Evolutionary conservation across 2,113 vertebrate species (phyloP), one percentile per base, ranked within the genome.

Genomic region (Cairina moschata): DNA sequence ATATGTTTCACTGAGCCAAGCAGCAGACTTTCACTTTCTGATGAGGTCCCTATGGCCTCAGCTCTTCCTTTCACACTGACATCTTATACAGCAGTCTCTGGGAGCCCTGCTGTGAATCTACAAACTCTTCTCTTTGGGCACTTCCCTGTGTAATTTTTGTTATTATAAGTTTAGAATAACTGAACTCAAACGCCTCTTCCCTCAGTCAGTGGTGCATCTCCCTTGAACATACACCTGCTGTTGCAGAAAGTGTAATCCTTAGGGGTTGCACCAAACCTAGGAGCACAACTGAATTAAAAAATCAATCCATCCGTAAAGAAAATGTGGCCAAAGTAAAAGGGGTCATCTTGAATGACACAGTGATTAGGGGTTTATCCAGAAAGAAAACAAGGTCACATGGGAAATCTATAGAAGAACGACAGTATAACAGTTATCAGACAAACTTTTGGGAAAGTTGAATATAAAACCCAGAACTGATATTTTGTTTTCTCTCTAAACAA

Each of bases 1-100:
- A 86, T 44, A 88, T 68, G 86, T 95, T 96, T 93, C 82, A 82
- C 68, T 94, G 83, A 95, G 76, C 65, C 59, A 52, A 42, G 82
- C 81, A 77, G 28, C 69, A 94, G 52, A 75, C 80, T 81, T 83
- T 75, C 55, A 13, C 31, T 78, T 83, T 91, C 65, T 93, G 90
- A 78, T 76, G 80, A 84, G 48, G 83, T 91, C 34, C 76, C 91
- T 65, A 77, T 34, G 88, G 72, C 65, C 95, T 94, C 80, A 95
- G 48, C 22, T 86, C 86, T 86, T 90, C 60, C 13, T 95, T 90
- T 94, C 88, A 93, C 48, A 58, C 73, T 68, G 68, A 36, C 73
- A 81, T 46, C 52, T 63, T 74, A 86, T 36, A 86, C 83, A 83
- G 68, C 18, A 59, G 18, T 88, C 88, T 94, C 54, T 86, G 48